Conservation (phyloP, 2,797 vertebrate species). For the Labeo calbasu region DNA sequence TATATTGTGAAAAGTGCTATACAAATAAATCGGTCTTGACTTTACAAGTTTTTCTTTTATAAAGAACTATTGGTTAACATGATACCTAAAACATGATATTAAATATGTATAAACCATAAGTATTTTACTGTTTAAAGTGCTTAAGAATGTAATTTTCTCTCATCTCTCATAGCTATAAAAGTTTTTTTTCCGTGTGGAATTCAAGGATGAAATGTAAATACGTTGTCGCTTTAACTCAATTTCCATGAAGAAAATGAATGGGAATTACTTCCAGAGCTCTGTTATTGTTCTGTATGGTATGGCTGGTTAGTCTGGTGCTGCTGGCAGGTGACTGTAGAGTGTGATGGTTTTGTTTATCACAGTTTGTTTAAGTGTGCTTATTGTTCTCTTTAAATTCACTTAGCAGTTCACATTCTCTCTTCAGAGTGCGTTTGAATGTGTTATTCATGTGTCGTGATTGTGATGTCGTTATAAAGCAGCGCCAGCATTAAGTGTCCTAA, state of each 20-base stretch:
- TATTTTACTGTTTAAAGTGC: neutral
- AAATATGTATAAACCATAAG: neutral
- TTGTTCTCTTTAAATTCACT: neutral
- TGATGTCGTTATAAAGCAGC: slow-evolving; percentile 4
- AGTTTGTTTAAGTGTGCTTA: neutral
- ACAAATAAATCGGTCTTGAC: no score
- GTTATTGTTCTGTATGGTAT: neutral
- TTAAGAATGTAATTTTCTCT: neutral
- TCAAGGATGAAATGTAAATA: neutral
- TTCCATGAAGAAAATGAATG: neutral
- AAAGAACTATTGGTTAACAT: neutral
- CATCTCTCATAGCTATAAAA: neutral
- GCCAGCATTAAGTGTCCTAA: neutral
- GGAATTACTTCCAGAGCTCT: neutral
- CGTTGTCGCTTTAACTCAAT: neutral
- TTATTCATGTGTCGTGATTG: neutral
- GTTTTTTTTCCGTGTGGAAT: fast-evolving
- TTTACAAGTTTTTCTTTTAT: no score
- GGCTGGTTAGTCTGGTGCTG: neutral
- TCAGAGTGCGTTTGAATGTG: neutral
- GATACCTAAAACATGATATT: neutral
- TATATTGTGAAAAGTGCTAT: no score
- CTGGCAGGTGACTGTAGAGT: neutral
- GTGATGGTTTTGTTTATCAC: slow-evolving; percentile 3
- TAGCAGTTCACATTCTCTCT: neutral